Percentiles rank a stretch among this genome's conserved stretches.
These are phyloP conservation scores for Dolichotis patagonum DNA, from an alignment of 2,113 vertebrate genomes.

Conservation along the genomic window DNA sequence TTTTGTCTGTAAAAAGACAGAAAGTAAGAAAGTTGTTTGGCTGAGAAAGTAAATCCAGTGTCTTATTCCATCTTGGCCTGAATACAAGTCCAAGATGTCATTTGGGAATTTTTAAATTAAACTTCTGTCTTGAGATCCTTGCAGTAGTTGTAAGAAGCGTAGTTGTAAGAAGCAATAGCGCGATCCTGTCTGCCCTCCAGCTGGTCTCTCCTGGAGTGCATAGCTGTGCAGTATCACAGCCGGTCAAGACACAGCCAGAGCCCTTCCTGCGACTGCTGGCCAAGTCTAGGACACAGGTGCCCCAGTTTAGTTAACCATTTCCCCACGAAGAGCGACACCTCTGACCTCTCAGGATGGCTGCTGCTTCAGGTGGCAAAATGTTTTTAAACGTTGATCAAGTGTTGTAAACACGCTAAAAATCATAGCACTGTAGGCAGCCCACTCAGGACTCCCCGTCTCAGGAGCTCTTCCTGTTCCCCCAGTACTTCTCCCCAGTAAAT, in stretches of 20 bases:
- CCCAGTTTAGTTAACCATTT: not conserved
- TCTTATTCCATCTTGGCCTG: not conserved
- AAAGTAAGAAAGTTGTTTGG: not conserved
- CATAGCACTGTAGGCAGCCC: not conserved
- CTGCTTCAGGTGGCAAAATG: not conserved
- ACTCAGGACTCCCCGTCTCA: not conserved
- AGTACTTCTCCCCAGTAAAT: not conserved
- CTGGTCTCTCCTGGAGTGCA: not conserved
- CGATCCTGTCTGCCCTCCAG: not conserved
- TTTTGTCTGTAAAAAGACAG: not conserved
- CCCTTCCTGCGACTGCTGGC: not conserved
- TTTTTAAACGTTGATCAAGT: conserved; percentile 22
- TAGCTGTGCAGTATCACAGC: not conserved
- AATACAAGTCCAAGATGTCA: not conserved
- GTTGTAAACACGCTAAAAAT: not conserved
- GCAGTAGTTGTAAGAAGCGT: not conserved
- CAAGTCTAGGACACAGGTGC: not conserved
- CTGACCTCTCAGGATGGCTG: not conserved
- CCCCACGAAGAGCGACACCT: not conserved
- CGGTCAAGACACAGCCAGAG: not conserved
- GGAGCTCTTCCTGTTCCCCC: not conserved
- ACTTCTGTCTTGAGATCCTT: not conserved
- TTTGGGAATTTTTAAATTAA: not conserved
- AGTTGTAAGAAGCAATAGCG: not conserved
- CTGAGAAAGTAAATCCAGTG: not conserved